Base-by-base conservation (phyloP, 2,113 vertebrate species). In the Mirza zaza region DNA sequence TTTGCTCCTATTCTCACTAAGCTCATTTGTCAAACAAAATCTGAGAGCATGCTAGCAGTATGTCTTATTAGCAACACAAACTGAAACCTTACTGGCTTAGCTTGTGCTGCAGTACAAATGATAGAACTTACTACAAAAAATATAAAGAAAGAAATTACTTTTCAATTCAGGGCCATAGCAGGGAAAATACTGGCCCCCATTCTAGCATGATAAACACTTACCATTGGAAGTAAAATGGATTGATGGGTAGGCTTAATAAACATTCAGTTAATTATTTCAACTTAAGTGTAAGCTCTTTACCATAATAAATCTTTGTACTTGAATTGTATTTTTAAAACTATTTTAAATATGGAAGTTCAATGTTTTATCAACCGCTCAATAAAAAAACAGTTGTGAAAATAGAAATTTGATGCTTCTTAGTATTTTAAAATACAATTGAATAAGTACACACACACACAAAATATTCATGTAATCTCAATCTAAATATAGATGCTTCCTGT, bases 11-110 rank as follows among this genome's bases (percentile, higher is more conserved):
- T 87, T 71, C 9, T 96, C 39, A 8, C 71, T 5, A 13, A 73
- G 2, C 32, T 95, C 52, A 2, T 87, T 97, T 94, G 87, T 57
- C 32, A 95, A 90, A 95, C 57, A 39, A 68, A 89, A 94, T 94
- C 52, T 39, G 17, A 96, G 59, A 95, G 15, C 29, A 57, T 15
- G 68, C n/a, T 55, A 86, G 34, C 75, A 34, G 68, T 55, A 59
- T 29, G 88, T 9, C 25, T 94, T 95, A 81, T 10, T 65, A 68
- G 61, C 7, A 63, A 73, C 20, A 96, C 88, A 97, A 76, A 18
- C 0, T 25, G 61, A 75, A 73, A 42, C 0, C 67, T 20, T 25
- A 4, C 5, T 17, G 20, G 83, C n/a, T 93, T 89, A 63, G 55
- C 48, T 70, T 6, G 10, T 18, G 23, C 20, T 45, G 32, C 2